Percentiles rank a stretch among this genome's conserved stretches.
Evolutionary conservation across 2,797 vertebrate species (phyloP).

Genomic region (Hydrophis major): DNA sequence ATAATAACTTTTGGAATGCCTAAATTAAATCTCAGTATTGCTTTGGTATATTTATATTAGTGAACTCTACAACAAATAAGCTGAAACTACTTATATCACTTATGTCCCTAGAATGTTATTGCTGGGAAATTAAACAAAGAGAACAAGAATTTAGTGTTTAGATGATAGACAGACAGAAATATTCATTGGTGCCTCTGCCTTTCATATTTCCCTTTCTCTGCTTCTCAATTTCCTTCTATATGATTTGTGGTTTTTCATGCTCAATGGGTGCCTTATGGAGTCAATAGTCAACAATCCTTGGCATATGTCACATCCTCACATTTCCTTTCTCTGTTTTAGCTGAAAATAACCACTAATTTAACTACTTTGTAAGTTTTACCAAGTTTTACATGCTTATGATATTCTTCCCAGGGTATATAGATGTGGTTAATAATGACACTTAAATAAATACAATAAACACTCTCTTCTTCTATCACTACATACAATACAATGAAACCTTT

Average conservation of each 20-base stretch:
- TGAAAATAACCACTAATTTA: not conserved
- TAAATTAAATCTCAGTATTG: constrained; percentile 65
- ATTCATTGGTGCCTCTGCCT: not conserved
- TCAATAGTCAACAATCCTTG: not conserved
- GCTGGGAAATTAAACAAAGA: not conserved
- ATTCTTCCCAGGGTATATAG: not conserved
- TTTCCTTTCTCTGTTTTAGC: not conserved
- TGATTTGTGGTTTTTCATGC: not conserved
- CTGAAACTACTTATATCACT: not conserved
- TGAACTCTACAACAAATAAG: not conserved
- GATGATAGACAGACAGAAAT: not conserved
- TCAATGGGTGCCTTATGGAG: not conserved
- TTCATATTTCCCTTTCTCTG: not conserved
- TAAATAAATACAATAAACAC: not conserved
- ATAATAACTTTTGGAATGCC: constrained; percentile 18
- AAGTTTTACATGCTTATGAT: not conserved
- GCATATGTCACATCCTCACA: not conserved
- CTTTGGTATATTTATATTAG: constrained; percentile 4
- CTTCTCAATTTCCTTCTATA: not conserved
- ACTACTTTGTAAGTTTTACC: not conserved
- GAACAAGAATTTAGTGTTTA: not conserved
- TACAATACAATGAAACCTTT: not conserved
- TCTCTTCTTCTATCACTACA: not conserved
- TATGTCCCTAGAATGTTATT: not conserved
- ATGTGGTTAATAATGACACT: not conserved